Evolutionary conservation across 2,888 invertebrate species (phyloP).

Genomic region (Cerceris rybyensis): DNA sequence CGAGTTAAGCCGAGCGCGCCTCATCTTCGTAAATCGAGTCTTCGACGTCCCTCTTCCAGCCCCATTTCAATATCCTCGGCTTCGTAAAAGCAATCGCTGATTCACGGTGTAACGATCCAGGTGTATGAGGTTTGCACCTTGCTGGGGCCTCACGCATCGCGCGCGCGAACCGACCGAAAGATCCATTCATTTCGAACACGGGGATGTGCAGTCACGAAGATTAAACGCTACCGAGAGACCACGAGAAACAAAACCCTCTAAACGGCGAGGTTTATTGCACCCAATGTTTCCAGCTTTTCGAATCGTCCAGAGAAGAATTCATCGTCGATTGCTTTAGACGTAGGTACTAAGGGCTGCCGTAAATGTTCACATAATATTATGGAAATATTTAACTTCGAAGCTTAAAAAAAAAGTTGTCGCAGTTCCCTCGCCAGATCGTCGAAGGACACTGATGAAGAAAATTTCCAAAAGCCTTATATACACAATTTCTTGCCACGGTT

Average conservation of each 20-base stretch:
- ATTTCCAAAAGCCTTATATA: neutral
- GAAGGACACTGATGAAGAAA: neutral
- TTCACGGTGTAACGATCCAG: conserved; percentile 68
- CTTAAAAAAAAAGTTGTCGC: no score
- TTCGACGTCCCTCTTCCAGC: conserved; percentile 61
- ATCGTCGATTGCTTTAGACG: no score
- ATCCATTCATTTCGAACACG: conserved; percentile 47
- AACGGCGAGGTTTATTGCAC: conserved; percentile 2
- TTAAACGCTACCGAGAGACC: conserved; percentile 50
- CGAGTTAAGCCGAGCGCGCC: conserved; percentile 66
- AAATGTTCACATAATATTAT: no score
- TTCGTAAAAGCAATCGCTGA: conserved; percentile 68
- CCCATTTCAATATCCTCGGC: conserved; percentile 67
- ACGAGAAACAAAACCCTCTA: conserved; percentile 19
- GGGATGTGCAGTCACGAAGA: conserved; percentile 41
- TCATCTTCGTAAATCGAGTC: conserved; percentile 69
- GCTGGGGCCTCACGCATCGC: conserved; percentile 63
- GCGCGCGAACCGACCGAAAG: conserved; percentile 37
- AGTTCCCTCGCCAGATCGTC: no score
- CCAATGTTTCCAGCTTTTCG: neutral
- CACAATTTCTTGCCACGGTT: neutral
- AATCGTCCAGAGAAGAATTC: neutral
- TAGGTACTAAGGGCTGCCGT: no score
- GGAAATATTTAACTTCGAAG: no score
- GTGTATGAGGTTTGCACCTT: conserved; percentile 69